Conservation (phyloP, 2,888 invertebrate species). For the Euspilapteryx auroguttella region DNA sequence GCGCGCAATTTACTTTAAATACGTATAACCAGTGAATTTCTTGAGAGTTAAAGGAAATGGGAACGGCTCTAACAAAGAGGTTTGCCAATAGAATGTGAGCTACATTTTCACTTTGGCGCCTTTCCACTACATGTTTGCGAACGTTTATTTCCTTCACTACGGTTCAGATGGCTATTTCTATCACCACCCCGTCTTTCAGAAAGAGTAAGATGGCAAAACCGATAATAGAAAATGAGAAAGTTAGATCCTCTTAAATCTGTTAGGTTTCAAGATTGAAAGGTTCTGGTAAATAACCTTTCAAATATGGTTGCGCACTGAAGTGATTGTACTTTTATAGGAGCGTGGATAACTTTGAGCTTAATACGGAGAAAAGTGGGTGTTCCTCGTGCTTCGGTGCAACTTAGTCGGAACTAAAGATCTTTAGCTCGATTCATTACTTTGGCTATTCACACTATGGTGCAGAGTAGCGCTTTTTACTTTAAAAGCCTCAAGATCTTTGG, state of each 20-base stretch:
- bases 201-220: neutral
- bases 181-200: neutral
- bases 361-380: too few relatives aligned
- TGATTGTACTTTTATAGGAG: too few relatives aligned
- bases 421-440: too few relatives aligned
- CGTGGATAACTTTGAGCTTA: too few relatives aligned
- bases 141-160: neutral
- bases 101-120: conserved; percentile 16
- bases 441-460: too few relatives aligned
- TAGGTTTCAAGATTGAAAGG: too few relatives aligned
- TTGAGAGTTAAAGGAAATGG: conserved; percentile 12
- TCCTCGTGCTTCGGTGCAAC: too few relatives aligned
- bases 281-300: too few relatives aligned
- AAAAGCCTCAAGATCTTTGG: too few relatives aligned
- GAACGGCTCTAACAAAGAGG: conserved; percentile 20
- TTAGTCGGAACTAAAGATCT: too few relatives aligned
- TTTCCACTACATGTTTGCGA: conserved; percentile 8
- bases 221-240: neutral
- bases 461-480: too few relatives aligned
- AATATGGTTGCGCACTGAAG: too few relatives aligned
- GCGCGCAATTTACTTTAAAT: conserved; percentile 32
- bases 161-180: neutral
- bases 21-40: conserved; percentile 2
- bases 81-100: conserved; percentile 20
- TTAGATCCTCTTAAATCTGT: neutral